Base-by-base conservation (phyloP, 2,113 vertebrate genomes). In the Piliocolobus tephrosceles region DNA sequence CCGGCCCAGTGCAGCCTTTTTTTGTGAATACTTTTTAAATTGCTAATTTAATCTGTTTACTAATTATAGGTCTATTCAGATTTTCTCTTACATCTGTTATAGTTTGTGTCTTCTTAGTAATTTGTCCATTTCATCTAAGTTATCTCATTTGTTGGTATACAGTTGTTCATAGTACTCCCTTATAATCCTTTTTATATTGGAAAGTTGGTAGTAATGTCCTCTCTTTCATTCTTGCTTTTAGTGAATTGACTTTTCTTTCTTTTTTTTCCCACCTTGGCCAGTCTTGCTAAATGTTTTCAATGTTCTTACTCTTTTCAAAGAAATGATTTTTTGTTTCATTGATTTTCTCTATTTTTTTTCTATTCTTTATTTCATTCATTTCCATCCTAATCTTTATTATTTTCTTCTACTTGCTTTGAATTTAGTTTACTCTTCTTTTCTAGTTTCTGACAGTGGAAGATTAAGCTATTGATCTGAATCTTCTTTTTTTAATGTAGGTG, bases 101-200 rank as follows among this genome's bases (percentile, higher is more conserved):
- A 88, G 61, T 57, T 80, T 86, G 25, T 61, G 57, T 68, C 64
- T 94, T 93, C 81, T 47, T 85, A 90, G 16, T 58, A 86, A 92
- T 86, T 96, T 96, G 8, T 88, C 22, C 9, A 66, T 90, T 92
- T 86, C 91, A 92, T 70, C 13, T 75, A 78, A 90, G 32, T 75
- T 91, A 50, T 64, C 43, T 23, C 72, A 73, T 64, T 92, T 93
- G 30, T 80, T 68, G 75, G 22, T n/a, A 90, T 76, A 61, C 27
- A n/a, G 50, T 70, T 58, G 12, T 76, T 80, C 50, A 66, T n/a
- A 90, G n/a, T 81, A 76, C n/a, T 32, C 30, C n/a, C 12, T 90
- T 93, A 76, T 35, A 92, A 61, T 25, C 76, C 8, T 58, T 80
- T 87, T 40, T 82, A 70, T 70, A 58, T 75, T 90, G 35, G 5